Base-by-base conservation (phyloP, 1,140 invertebrate species). In the Tetragonula clypearis region DNA sequence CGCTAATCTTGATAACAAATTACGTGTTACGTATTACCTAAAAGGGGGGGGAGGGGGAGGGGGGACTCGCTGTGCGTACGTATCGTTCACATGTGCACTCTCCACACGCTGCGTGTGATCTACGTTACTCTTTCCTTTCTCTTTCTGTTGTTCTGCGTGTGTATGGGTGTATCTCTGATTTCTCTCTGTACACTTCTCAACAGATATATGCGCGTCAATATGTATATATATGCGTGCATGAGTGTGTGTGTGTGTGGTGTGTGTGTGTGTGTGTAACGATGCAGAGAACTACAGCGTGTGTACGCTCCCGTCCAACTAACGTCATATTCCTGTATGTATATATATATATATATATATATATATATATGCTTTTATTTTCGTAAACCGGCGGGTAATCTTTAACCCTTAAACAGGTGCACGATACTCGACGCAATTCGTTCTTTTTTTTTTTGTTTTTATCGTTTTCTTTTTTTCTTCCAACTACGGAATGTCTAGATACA, bases 1-100 rank as follows among this genome's bases (percentile, higher is more conserved):
- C 76, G 76, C 68, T 84, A 85, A 74, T 80, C 60, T 77, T 66
- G 77, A 85, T 85, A 85, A 85, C 78, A 85, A 85, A 85, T 85
- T 85, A 85, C 30, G 49, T n/a, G 78, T 30, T 71, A 72, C 53
- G 55, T 65, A 81, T 81, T 66, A 73, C 60, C 68, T 73, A 73
- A 66, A 26, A 14, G 15, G n/a, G 26, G 15, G 4, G 56, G 17
- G 5, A 0, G 3, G 17, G 56, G 56, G 17, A 6, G 0, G 56
- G 55, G 68, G 82, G 68, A 19, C 62, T 81, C 83, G 83, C 83
- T 85, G 83, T 85, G 83, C 83, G 83, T 85, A 85, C 81, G 78
- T 58, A 81, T 81, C 58, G 60, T 73, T 71, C 69, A 74, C 83
- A 78, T 55, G 83, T 81, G 78, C 83, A 85, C 69, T 66, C 1